Evolutionary conservation across 2,113 vertebrate genomes (phyloP).

Genomic region (Xerus inauris): DNA sequence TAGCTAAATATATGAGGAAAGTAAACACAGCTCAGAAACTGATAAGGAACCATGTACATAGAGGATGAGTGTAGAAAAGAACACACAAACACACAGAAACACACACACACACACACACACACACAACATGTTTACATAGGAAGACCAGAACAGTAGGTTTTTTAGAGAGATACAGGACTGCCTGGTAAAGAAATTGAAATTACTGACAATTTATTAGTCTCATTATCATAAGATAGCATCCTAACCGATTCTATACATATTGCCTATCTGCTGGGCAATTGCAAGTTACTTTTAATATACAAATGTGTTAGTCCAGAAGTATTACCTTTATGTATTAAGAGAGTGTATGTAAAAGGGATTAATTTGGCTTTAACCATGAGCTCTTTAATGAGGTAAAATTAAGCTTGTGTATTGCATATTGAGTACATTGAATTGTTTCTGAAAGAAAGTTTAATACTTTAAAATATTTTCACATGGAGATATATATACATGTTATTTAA

Average conservation of each 20-base stretch:
- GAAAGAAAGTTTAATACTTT: neutral
- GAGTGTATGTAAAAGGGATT: neutral
- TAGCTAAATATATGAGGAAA: neutral
- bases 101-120: neutral
- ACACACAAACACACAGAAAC: neutral
- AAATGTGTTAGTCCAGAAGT: neutral
- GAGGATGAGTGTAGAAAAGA: neutral
- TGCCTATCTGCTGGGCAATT: neutral
- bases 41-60: neutral
- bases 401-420: neutral
- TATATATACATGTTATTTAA: neutral
- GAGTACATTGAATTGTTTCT: neutral
- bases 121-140: neutral
- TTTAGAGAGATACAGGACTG: neutral
- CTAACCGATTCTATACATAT: neutral
- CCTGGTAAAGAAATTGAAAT: neutral
- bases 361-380: neutral
- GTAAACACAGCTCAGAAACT: neutral
- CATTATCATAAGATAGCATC: neutral
- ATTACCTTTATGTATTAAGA: neutral
- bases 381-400: neutral
- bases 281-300: neutral
- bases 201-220: neutral
- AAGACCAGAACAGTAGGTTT: neutral
- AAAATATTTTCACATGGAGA: neutral